Evolutionary conservation across 37 sponge, comb jelly and placozoan species (phyloP), one percentile per base, ranked within the genome.

Genomic region (Corticium candelabrum): DNA sequence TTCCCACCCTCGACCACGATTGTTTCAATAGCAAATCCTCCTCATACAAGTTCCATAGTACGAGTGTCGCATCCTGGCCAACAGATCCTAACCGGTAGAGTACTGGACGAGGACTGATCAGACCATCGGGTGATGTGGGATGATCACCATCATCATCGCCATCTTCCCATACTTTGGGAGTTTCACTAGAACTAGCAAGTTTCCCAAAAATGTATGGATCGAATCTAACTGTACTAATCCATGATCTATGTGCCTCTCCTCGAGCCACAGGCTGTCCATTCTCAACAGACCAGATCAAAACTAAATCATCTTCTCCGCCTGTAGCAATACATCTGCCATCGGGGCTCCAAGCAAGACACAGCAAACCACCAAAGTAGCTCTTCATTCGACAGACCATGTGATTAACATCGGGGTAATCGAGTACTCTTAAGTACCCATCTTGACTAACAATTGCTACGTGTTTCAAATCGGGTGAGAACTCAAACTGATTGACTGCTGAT

Each of bases 261-360:
- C 93, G 82, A 39, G 81, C 73, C 35, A 80, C 37, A 5, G 72
- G 81, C 3, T 35, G 73, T 2, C 71, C 71, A 7, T 68, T 3
- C 3, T 36, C 3, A 3, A 37, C 82, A 2, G 96, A 89, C 93
- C 93, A 97, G 27, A 97, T 89, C 3, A 87, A 90, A 33, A 97
- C 86, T 38, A 94, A 71, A 69, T 97, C 99, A 73, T 94, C 95
- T 57, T 97, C 99, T 30, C 96, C 93, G 70, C 99, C 99, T 1
- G 95, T 91, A 33, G 82, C 99, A 32, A 89, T 75, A 38, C 85
- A 91, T 80, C 84, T 85, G 21, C 96, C 90, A 62, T 97, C 99
- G 1, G 95, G 93, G 68, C 99, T 97, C 99, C 99, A 97, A 40
- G 91, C 90, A 5, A 97, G 94, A 68, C 96, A 97, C 31, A 89